Evolutionary conservation across 1,140 invertebrate species (phyloP), one percentile per base, ranked within the genome.

Genomic region (Leptinotarsa texana): DNA sequence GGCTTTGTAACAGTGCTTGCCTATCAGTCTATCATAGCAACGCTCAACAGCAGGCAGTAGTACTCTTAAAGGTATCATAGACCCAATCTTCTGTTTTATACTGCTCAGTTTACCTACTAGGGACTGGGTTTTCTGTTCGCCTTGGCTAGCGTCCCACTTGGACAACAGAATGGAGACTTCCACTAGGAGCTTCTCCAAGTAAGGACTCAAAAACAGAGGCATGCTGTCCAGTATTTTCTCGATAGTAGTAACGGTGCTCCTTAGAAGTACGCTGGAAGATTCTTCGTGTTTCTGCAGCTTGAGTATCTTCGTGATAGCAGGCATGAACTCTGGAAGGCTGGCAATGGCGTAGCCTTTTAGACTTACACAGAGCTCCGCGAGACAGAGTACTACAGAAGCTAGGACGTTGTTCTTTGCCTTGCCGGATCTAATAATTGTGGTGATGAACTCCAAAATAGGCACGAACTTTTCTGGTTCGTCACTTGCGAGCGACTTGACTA

Each of bases 221-320:
- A 96, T 81, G 22, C 91, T 92, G 79, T 95, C 93, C 1, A 96
- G 88, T 24, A 97, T 90, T 83, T 94, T 95, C 72, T 93, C 90
- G 21, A 96, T 83, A 1, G 93, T 90, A 17, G 93, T 94, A 1
- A 96, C 87, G 3, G 79, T 74, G 78, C 84, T 84, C 24, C 77
- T 85, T 85, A 84, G 69, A 81, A 87, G 79, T 63, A 83, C 74
- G 77, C 85, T 77, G 3, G 86, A 86, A 11, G 78, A 77, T 77
- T 86, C 84, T 79, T 87, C 82, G 27, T 83, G 70, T 21, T 85
- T 87, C 63, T 90, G 86, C 24, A 81, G 85, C 73, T 88, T 86
- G 21, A 91, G 76, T 13, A 93, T 85, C 73, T 89, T 89, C 2
- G 96, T 87, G 15, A 96, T 84, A n/a, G 89, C 86, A 1, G 95